phyloP scores from a whole-genome alignment of 2,888 invertebrate species.

The Xylocampa areola region DNA sequence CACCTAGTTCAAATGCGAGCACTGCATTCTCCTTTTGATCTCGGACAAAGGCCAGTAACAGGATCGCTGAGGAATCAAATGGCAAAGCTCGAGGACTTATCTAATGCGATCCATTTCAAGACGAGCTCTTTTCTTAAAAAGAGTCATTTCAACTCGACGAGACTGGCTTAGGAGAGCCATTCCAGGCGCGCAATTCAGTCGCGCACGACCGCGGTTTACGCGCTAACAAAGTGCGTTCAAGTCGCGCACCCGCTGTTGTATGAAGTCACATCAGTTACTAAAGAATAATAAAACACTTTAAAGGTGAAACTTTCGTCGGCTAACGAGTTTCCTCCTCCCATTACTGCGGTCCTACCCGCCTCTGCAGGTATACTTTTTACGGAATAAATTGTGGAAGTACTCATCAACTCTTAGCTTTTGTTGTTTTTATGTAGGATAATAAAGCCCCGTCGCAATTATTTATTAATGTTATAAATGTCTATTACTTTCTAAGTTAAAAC shows the following conservation, averaged over 20 bases:
- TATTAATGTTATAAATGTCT: conserved; percentile 22
- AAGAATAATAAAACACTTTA: conserved; percentile 62
- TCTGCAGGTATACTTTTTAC: conserved; percentile 34
- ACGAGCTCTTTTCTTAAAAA: conserved; percentile 43
- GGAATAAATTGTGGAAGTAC: conserved; percentile 51
- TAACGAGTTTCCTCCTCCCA: conserved; percentile 57
- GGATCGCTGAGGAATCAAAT: conserved; percentile 47
- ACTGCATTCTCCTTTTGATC: conserved; percentile 54
- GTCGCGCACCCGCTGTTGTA: conserved; percentile 11
- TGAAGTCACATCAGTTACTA: conserved; percentile 48
- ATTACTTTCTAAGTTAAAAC: neutral
- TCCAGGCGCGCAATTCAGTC: conserved; percentile 5
- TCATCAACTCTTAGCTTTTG: conserved; percentile 38
- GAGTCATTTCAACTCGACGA: conserved; percentile 34
- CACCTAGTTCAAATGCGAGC: conserved; percentile 24
- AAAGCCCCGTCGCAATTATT: conserved; percentile 36
- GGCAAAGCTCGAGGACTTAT: conserved; percentile 43
- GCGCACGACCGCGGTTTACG: conserved; percentile 7
- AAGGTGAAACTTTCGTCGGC: conserved; percentile 54
- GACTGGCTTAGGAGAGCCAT: conserved; percentile 32
- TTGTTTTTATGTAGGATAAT: conserved; percentile 45
- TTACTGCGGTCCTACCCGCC: conserved; percentile 30
- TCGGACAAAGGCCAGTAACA: conserved; percentile 63
- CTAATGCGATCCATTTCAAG: conserved; percentile 52
- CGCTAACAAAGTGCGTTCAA: conserved; percentile 10